Percentiles rank a stretch among this genome's conserved stretches.
Conservation (phyloP, 2,113 vertebrate species). For the Microtus montanus region DNA sequence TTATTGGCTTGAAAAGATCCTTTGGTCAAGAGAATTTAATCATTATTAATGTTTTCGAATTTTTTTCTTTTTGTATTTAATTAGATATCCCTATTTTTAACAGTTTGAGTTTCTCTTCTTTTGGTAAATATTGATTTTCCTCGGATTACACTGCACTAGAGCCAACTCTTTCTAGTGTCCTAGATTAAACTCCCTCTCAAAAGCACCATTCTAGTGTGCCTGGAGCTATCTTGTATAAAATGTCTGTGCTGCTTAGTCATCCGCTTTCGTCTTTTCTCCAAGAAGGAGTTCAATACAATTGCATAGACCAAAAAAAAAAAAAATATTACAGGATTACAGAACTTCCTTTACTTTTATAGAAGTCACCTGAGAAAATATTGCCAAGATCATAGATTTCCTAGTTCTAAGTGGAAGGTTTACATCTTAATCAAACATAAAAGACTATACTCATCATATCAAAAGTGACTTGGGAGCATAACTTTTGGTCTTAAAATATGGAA, state of each 20-base stretch:
- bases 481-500: conserved; percentile 10
- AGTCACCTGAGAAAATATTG: conserved; percentile 62
- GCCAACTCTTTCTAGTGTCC: not conserved
- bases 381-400: conserved; percentile 60
- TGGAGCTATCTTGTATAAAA: not conserved
- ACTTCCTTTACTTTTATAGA: conserved; percentile 60
- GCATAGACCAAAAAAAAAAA: not conserved
- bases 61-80: not conserved
- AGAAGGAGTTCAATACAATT: conserved; percentile 39
- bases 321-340: not conserved
- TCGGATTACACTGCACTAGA: conserved; percentile 62
- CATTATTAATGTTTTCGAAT: conserved; percentile 16
- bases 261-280: not conserved
- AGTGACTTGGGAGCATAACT: conserved; percentile 17
- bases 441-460: conserved; percentile 14
- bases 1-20: not conserved
- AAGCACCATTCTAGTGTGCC: conserved; percentile 49
- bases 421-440: conserved; percentile 37
- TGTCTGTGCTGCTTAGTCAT: conserved; percentile 10
- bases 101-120: not conserved
- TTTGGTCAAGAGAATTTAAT: conserved; percentile 1
- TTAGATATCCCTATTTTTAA: not conserved
- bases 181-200: not conserved
- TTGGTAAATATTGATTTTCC: conserved; percentile 64
- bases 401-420: conserved; percentile 21